Evolutionary conservation across 2,888 invertebrate genomes (phyloP).

Genomic region (Brachyptera risi): DNA sequence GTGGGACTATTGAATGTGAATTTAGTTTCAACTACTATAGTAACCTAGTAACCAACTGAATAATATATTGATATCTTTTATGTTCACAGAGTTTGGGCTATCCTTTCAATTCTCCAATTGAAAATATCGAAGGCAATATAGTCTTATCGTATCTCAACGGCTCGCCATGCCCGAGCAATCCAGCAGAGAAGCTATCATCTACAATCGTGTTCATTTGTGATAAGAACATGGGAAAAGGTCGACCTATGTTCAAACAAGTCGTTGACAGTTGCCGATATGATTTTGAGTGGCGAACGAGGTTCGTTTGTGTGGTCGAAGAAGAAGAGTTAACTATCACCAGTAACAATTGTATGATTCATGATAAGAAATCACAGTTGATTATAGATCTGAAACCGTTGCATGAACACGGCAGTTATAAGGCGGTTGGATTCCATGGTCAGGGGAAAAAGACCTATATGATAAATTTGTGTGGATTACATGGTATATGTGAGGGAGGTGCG

Average conservation of each 20-base stretch:
- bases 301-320: constrained; percentile 8
- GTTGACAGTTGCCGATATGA: constrained; percentile 19
- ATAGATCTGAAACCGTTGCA: constrained; percentile 1
- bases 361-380: neutral
- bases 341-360: neutral
- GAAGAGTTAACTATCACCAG: neutral
- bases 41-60: no score
- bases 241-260: constrained; percentile 11
- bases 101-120: constrained; percentile 1
- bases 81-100: constrained; percentile 16
- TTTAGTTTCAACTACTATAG: no score
- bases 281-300: constrained; percentile 23
- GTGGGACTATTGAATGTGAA: no score
- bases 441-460: constrained; percentile 1
- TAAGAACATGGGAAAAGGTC: constrained; percentile 2
- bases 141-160: constrained; percentile 12
- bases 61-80: neutral
- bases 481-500: constrained; percentile 8
- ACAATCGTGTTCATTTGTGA: constrained; percentile 8
- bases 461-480: constrained; percentile 12
- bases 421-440: neutral
- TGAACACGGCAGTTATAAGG: neutral
- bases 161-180: neutral
- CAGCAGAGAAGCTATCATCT: constrained; percentile 3
- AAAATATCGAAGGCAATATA: neutral